phyloP scores from a whole-genome alignment of 2,113 vertebrate species.

The Gasterosteus nipponicus region DNA sequence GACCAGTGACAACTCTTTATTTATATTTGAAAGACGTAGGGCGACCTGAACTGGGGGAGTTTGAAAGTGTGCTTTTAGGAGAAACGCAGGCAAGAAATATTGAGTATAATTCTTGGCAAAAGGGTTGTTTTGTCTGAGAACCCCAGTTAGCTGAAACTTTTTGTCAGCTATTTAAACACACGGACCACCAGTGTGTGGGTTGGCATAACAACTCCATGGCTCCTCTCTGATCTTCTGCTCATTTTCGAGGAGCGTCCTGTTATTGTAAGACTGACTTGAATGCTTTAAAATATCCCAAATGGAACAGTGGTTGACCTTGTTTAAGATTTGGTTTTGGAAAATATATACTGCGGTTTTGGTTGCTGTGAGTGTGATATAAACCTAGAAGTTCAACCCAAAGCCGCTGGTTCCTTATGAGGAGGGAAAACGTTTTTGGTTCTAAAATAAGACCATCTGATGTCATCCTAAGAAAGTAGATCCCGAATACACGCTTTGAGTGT shows the following conservation, averaged over 20 bases:
- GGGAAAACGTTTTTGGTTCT: not conserved
- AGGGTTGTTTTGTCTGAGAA: conserved; percentile 14
- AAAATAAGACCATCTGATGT: conserved; percentile 12
- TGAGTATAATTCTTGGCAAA: not conserved
- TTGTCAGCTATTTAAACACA: conserved; percentile 20
- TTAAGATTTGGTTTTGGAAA: conserved; percentile 36
- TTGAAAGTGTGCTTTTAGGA: not conserved
- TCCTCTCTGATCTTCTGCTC: conserved; percentile 20
- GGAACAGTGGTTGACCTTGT: conserved; percentile 37
- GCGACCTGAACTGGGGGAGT: not conserved
- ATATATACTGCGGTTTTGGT: conserved; percentile 18
- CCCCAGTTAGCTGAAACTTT: conserved; percentile 16
- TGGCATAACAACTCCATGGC: conserved; percentile 28
- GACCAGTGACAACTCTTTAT: not conserved
- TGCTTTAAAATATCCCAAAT: conserved; percentile 27
- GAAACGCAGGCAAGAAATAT: not conserved
- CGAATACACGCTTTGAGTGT: not conserved
- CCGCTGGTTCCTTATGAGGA: conserved; percentile 9
- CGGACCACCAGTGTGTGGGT: conserved; percentile 39
- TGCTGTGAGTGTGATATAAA: conserved; percentile 28
- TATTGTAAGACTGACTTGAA: conserved; percentile 46
- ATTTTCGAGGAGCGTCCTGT: conserved; percentile 16
- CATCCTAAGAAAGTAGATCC: not conserved
- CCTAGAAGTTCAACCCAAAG: conserved; percentile 13
- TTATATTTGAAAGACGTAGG: not conserved